Conservation (phyloP, 1,140 invertebrate genomes). For the Nebria ingens region DNA sequence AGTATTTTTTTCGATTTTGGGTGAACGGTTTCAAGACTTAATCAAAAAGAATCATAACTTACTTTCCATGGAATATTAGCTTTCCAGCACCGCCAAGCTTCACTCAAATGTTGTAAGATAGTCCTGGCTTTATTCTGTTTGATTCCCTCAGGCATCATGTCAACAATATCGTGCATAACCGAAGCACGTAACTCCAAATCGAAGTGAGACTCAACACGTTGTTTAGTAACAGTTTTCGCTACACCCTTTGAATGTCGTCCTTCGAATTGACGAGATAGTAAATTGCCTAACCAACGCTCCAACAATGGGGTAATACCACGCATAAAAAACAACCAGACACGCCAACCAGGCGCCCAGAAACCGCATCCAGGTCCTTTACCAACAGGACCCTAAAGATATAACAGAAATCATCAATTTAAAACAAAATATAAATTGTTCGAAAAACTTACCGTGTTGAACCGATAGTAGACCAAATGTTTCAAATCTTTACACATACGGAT, state of each 20-base stretch:
- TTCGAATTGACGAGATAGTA: conserved; percentile 96
- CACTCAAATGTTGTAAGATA: conserved; percentile 96
- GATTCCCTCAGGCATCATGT: conserved; percentile 99
- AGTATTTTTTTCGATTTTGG: background rate
- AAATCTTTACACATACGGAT: conserved; percentile 99
- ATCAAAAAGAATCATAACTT: conserved; percentile 15
- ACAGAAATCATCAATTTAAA: conserved; percentile 12
- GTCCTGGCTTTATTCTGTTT: conserved; percentile 99
- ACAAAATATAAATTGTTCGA: conserved; percentile 10
- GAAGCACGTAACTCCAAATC: conserved; percentile 96
- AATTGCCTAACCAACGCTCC: conserved; percentile 96
- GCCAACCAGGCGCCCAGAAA: conserved; percentile 98
- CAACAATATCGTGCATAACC: conserved; percentile 99
- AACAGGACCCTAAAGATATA: conserved; percentile 69
- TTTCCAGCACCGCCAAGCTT: conserved; percentile 99
- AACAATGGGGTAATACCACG: conserved; percentile 95
- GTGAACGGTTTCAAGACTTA: too few relatives aligned
- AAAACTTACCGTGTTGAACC: conserved; percentile 89
- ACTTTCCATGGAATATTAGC: conserved; percentile 99
- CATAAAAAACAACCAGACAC: conserved; percentile 99
- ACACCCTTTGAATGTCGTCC: conserved; percentile 98
- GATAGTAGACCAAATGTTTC: conserved; percentile 98
- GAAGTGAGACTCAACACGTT: conserved; percentile 98
- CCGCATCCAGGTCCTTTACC: conserved; percentile 99
- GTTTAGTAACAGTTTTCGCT: conserved; percentile 99